Base-by-base conservation (phyloP, 2,888 invertebrate genomes). In the Leptura quadrifasciata region DNA sequence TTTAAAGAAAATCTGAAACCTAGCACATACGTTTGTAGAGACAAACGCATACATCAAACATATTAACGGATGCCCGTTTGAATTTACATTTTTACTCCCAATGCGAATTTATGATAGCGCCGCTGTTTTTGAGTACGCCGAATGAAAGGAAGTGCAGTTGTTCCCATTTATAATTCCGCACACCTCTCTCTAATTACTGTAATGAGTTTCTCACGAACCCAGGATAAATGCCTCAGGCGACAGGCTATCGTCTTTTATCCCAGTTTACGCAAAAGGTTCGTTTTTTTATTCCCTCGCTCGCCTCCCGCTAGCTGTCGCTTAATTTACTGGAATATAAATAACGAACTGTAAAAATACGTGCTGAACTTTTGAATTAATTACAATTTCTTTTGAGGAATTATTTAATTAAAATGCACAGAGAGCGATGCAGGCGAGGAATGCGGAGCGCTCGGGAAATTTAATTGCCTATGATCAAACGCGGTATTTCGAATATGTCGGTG, bases 151-250 rank as follows among this genome's bases (percentile, higher is more conserved):
- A 68, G 68, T 68, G 68, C 68, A 68, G 68, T 68, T 68, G 68
- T 55, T 68, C 68, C 72, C 63, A 67, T 64, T 76, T 75, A 77
- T 77, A 76, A 80, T 75, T 75, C 74, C 52, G 76, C 64, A 72
- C 74, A 74, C 79, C 72, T 74, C 80, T 70, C 77, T 79, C 77
- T 83, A 83, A 83, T 83, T 83, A 82, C 80, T 65, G 79, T 83
- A 83, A 83, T 83, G 81, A 82, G 81, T 81, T 77, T 73, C 77
- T 75, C 76, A 57, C 76, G 63, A 67, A 76, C 76, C 61, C 75
- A 57, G 72, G 72, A 75, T 70, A 77, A 77, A 72, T 69, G 79
- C 77, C 65, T 60, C 54, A 55, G 74, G 77, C 73, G 75, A 73
- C 71, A 69, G 68, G 68, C 79, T 75, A 69, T 63, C 79, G 74